Evolutionary conservation across 30 jellyfish, hydroid and myxozoan genomes (phyloP), one percentile per base, ranked within the genome.

Genomic region (Aurelia aurita): DNA sequence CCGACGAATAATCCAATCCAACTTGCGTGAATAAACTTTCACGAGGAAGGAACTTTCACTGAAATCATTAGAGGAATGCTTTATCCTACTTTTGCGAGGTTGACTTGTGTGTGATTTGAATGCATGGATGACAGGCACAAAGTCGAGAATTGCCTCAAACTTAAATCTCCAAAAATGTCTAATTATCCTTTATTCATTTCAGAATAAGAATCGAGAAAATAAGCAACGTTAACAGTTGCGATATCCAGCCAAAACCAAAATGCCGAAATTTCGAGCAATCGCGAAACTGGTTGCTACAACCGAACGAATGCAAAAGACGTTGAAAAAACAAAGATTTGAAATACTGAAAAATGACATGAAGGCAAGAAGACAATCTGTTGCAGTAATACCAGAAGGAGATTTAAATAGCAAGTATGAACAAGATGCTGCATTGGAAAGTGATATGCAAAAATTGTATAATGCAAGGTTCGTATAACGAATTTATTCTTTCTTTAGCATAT

Each of bases 331-430:
- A 12, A 83, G 32, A 45, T 83, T 83, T 49, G 86, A 58, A 20
- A 46, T 26, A 14, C 53, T 83, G 66, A 58, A 83, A 58, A 27
- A 75, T 12, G 58, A 43, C 25, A 27, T 83, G n/a, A 83, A 69
- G 46, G 45, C 25, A 58, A 69, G 80, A 57, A 83, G 44, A 32
- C 22, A 57, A 18, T 71, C 87, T 10, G 54, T 69, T 1, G 31
- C 27, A 19, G 65, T 16, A 35, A 55, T 15, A 21, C 72, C 68
- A 2, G 65, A 45, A 6, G 27, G 77, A 12, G 87, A 65, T 20
- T 67, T 83, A 20, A 83, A 83, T 86, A 83, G 93, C 64, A 70
- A 83, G 44, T 83, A 83, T 71, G 93, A 83, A 60, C 72, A 69
- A 71, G 93, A 83, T 7, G 81, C 66, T 19, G 64, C 44, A 35